Evolutionary conservation across 2,888 invertebrate species (phyloP).

Genomic region (Antheraea assamensis): DNA sequence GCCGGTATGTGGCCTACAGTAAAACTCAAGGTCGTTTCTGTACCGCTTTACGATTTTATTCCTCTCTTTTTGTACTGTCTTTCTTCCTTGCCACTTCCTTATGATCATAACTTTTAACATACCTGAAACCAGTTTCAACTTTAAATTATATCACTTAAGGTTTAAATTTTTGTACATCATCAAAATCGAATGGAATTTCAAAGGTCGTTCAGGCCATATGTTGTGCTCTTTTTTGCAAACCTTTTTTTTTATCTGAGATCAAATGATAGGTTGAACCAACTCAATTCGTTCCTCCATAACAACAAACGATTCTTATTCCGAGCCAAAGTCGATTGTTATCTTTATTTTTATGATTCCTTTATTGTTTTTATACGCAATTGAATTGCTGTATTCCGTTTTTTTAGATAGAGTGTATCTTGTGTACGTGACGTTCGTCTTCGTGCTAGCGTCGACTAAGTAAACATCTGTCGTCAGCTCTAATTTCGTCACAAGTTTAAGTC

Average conservation of each 20-base stretch:
- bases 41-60: conserved; percentile 72
- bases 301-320: conserved; percentile 34
- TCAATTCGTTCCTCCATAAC: conserved; percentile 43
- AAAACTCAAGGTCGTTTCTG: conserved; percentile 75
- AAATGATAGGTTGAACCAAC: conserved; percentile 57
- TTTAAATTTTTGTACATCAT: conserved; percentile 32
- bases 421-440: neutral
- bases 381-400: conserved; percentile 33
- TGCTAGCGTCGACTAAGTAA: conserved; percentile 8
- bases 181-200: conserved; percentile 58
- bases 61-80: conserved; percentile 70
- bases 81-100: conserved; percentile 56
- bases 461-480: conserved; percentile 53
- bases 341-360: conserved; percentile 30
- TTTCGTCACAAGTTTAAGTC: conserved; percentile 41
- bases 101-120: conserved; percentile 45
- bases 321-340: conserved; percentile 38
- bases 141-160: conserved; percentile 32
- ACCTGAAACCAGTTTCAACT: conserved; percentile 35
- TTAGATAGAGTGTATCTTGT: conserved; percentile 12
- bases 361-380: conserved; percentile 32
- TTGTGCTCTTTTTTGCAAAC: conserved; percentile 73
- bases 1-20: conserved; percentile 78
- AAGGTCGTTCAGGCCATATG: conserved; percentile 73
- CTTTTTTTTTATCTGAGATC: conserved; percentile 53